Conservation (phyloP, 2,888 invertebrate species). For the Neoscelio sp. region DNA sequence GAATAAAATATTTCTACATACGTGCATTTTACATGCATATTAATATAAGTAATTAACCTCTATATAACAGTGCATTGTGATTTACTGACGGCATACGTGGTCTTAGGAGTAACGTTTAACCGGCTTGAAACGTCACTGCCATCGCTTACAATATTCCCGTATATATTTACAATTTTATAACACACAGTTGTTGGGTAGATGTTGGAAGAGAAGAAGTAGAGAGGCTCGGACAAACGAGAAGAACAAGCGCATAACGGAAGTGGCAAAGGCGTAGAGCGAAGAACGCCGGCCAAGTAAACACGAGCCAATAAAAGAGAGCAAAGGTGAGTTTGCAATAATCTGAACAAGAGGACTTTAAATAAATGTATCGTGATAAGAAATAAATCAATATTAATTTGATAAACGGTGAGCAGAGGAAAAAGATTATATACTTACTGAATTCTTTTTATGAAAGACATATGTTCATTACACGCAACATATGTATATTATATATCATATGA, state of each 20-base stretch:
- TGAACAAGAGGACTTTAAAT: constrained; percentile 23
- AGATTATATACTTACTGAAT: background rate
- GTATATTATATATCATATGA: too few species aligned
- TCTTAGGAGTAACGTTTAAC: constrained; percentile 36
- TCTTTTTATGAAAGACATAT: constrained; percentile 15
- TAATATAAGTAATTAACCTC: constrained; percentile 37
- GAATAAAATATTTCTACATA: constrained; percentile 18
- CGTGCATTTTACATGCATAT: constrained; percentile 22
- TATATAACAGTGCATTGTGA: constrained; percentile 50
- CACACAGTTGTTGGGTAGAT: constrained; percentile 47
- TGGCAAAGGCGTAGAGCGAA: constrained; percentile 10
- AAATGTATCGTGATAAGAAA: constrained; percentile 34
- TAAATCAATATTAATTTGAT: constrained; percentile 44
- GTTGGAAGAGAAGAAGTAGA: constrained; percentile 32
- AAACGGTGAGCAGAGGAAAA: constrained; percentile 9
- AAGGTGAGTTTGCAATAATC: constrained; percentile 50
- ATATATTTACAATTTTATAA: constrained; percentile 54
- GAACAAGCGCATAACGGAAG: constrained; percentile 31
- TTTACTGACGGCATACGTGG: constrained; percentile 42
- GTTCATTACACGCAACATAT: constrained; percentile 17
- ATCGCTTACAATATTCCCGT: constrained; percentile 51
- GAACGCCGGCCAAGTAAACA: constrained; percentile 54
- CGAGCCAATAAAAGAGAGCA: constrained; percentile 20
- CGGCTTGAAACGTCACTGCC: constrained; percentile 54
- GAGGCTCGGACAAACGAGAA: constrained; percentile 37